Evolutionary conservation across 2,888 invertebrate species (phyloP), one percentile per base, ranked within the genome.

Genomic region (Ypsolopha sequella): DNA sequence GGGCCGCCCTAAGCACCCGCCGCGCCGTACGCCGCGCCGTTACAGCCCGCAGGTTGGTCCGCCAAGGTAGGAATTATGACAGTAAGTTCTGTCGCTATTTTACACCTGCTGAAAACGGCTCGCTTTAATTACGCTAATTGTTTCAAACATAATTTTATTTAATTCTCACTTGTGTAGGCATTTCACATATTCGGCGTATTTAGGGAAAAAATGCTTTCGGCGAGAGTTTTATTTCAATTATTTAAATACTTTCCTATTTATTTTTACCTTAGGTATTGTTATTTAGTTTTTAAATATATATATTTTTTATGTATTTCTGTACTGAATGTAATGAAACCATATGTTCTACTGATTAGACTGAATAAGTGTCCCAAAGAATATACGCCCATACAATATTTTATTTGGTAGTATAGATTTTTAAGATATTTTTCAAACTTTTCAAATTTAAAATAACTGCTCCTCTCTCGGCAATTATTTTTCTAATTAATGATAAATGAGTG

Each of bases 91-190:
- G 70, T 68, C 8, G 68, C 66, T 66, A 67, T 65, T 66, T 68
- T 76, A 72, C 85, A 85, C 85, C 85, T 85, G 85, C 82, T 70
- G 63, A 73, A 70, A 80, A 80, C 80, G 73, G 80, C 81, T 66
- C 58, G 39, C 10, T 33, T 43, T 79, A 80, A 80, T 80, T 80
- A 75, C 74, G 58, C 68, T 81, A 82, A 82, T 84, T 81, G 76
- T 78, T 68, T 68, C 60, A 62, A 65, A 63, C 58, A 63, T 64
- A 61, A 48, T 10, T 33, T 36, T 41, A 35, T 24, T 24, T 24
- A 24, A 24, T 24, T 2, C 24, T 4, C 4, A 8, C 10, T 7
- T 11, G 13, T 13, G 10, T n/a, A n/a, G 7, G 10, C 8, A 43
- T 7, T 10, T 2, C 10, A 7, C 4, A n/a, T 43, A 24, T 24